Conservation (phyloP, 2,888 invertebrate genomes). For the Idaea biselata region DNA sequence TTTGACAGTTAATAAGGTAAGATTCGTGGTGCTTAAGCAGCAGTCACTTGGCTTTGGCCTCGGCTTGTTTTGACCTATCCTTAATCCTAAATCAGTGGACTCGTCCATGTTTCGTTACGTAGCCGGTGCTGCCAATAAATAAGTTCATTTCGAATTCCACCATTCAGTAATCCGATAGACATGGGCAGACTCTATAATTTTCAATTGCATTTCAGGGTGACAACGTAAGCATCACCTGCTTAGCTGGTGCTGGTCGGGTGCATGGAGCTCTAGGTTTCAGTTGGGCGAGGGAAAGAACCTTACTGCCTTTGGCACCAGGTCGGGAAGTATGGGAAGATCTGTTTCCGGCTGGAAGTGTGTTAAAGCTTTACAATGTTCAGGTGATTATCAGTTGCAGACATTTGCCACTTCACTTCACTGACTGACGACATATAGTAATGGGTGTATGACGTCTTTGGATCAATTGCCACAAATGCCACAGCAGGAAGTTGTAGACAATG, state of each 20-base stretch:
- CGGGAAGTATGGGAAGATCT: slow-evolving; percentile 92
- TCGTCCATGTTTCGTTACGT: too few relatives aligned
- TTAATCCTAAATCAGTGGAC: too few relatives aligned
- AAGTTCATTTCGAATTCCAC: too few relatives aligned
- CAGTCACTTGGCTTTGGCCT: too few relatives aligned
- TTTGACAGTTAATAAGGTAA: slow-evolving; percentile 85
- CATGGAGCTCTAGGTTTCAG: slow-evolving; percentile 88
- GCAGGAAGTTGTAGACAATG: too few relatives aligned
- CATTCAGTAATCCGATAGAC: neutral
- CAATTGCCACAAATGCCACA: too few relatives aligned
- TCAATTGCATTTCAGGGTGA: slow-evolving; percentile 76
- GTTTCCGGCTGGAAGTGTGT: slow-evolving; percentile 90
- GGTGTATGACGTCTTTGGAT: too few relatives aligned
- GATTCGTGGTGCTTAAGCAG: neutral
- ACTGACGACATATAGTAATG: too few relatives aligned
- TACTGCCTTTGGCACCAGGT: slow-evolving; percentile 86
- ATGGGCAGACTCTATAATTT: neutral
- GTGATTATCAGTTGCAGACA: slow-evolving; percentile 54
- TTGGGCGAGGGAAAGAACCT: slow-evolving; percentile 89
- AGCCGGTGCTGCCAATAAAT: too few relatives aligned
- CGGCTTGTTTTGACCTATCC: too few relatives aligned
- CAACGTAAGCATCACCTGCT: slow-evolving; percentile 85
- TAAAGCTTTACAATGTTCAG: slow-evolving; percentile 89
- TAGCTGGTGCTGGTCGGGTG: slow-evolving; percentile 83
- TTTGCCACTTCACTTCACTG: too few relatives aligned